A percentile compares a stretch with the other conserved stretches of the same genome.
phyloP scores from a whole-genome alignment of 2,888 invertebrate genomes.

The Perithous albicinctus region DNA sequence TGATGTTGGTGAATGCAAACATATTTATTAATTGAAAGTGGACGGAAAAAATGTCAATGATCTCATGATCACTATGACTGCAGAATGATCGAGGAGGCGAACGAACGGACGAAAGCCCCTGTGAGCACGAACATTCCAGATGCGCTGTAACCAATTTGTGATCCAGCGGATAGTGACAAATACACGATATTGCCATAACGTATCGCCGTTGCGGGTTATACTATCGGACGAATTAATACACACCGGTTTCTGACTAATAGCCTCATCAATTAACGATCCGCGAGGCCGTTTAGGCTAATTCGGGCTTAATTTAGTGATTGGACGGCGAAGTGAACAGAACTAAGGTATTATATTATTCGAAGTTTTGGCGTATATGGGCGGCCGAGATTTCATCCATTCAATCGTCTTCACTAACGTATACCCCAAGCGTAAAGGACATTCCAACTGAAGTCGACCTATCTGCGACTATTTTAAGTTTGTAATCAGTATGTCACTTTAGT shows the following conservation, averaged over 20 bases:
- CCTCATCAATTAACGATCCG: constrained; percentile 81
- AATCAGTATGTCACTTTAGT: too few relatives aligned
- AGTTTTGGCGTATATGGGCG: constrained; percentile 5
- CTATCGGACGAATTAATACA: constrained; percentile 81
- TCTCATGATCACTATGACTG: background rate
- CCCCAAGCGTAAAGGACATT: background rate
- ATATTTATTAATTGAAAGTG: constrained; percentile 3
- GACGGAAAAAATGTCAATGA: background rate
- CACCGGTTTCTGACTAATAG: constrained; percentile 79
- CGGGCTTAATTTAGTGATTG: constrained; percentile 81
- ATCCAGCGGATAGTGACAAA: constrained; percentile 80
- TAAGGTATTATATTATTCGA: background rate
- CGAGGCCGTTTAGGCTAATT: constrained; percentile 80
- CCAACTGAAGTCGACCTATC: background rate
- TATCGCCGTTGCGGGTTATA: constrained; percentile 74
- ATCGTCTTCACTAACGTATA: background rate
- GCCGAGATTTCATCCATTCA: background rate
- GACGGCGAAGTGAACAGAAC: constrained; percentile 12
- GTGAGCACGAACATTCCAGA: constrained; percentile 74
- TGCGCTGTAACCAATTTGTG: constrained; percentile 82
- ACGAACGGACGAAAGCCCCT: constrained; percentile 15
- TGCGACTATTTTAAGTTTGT: too few relatives aligned
- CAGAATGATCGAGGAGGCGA: background rate
- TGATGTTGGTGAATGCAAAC: background rate
- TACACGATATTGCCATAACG: constrained; percentile 82